A percentile compares a stretch with the other conserved stretches of the same genome.
These are phyloP conservation scores for Alligator mississippiensis DNA, from an alignment of 2,113 vertebrate species.

Conservation along the genomic window DNA sequence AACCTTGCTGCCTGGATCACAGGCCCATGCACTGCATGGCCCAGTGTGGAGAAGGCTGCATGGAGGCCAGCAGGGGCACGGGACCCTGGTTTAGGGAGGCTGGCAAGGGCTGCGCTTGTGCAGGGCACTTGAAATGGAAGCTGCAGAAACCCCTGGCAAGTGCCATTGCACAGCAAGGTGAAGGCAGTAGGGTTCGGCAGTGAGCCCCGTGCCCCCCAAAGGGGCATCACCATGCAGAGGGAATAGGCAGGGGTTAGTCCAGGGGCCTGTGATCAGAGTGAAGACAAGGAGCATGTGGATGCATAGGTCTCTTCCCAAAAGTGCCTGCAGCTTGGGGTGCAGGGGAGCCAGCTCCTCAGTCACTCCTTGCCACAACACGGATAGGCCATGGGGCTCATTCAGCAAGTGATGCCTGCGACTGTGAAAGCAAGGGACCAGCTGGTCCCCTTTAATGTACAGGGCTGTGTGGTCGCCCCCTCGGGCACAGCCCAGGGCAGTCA, in stretches of 20 bases:
- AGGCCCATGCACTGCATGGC: not conserved
- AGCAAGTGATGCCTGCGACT: not conserved
- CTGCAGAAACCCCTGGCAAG: not conserved
- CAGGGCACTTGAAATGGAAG: not conserved
- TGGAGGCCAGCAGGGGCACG: not conserved
- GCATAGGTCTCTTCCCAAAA: not conserved
- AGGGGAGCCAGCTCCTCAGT: not conserved
- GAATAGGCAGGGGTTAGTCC: no score
- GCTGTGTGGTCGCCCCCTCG: not conserved
- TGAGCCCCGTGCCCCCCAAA: no score
- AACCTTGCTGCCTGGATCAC: no score
- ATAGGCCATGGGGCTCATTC: not conserved
- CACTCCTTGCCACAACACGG: fast-evolving
- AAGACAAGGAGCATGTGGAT: not conserved
- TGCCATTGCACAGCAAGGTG: not conserved
- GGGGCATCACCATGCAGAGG: no score
- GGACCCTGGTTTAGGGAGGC: not conserved
- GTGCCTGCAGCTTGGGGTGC: not conserved
- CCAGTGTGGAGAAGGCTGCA: not conserved
- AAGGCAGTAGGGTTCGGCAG: not conserved
- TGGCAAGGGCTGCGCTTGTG: not conserved
- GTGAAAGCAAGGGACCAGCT: not conserved
- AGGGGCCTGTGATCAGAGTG: not conserved
- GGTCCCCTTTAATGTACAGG: not conserved
- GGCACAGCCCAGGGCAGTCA: not conserved